Percentiles rank a stretch among this genome's conserved stretches.
These are phyloP conservation scores for Heterohyrax brucei DNA, from an alignment of 2,797 vertebrate species.

Conservation along the genomic window DNA sequence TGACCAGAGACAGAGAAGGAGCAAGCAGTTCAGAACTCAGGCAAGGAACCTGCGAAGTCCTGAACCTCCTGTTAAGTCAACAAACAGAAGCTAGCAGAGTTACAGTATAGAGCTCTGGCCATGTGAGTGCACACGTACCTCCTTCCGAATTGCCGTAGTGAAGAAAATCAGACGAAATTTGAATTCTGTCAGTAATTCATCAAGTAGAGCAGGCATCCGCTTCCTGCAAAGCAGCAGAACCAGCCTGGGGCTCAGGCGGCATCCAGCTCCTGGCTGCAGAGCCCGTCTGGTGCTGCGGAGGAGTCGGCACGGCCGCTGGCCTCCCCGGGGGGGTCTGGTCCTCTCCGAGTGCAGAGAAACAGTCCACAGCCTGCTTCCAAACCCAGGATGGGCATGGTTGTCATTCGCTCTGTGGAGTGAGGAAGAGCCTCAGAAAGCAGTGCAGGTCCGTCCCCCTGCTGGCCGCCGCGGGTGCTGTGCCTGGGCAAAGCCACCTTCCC, in stretches of 20 bases:
- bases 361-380: not conserved
- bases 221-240: constrained; percentile 84
- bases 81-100: constrained; percentile 88
- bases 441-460: not conserved
- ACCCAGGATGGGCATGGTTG: not conserved
- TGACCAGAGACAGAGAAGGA: constrained; percentile 88
- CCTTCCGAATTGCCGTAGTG: constrained; percentile 83
- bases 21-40: constrained; percentile 86
- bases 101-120: constrained; percentile 87
- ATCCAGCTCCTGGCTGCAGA: constrained; percentile 84
- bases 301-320: constrained; percentile 83
- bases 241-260: constrained; percentile 84
- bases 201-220: constrained; percentile 86
- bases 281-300: constrained; percentile 84
- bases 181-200: constrained; percentile 89
- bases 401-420: not conserved
- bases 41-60: too few relatives aligned
- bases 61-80: constrained; percentile 83
- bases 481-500: not conserved
- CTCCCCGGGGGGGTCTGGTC: constrained; percentile 56
- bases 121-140: constrained; percentile 87
- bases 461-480: not conserved
- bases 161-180: constrained; percentile 86
- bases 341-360: not conserved
- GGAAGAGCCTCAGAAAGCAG: not conserved